Conservation (phyloP, 2,888 invertebrate species). For the Drosophila peninsularis region DNA sequence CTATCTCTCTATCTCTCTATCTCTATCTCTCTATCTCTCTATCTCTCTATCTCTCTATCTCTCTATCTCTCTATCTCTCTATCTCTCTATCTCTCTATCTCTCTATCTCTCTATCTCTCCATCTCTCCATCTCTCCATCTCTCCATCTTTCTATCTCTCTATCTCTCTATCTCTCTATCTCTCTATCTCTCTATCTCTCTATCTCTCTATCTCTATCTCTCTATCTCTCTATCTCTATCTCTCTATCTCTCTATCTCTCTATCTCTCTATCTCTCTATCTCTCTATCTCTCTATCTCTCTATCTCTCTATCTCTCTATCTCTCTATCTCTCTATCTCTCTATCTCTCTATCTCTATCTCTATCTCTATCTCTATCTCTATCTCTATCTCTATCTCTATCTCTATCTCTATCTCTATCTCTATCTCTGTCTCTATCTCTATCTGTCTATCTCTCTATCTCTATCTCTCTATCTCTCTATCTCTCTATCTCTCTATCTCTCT, state of each 20-base stretch:
- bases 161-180: not conserved
- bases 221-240: not conserved
- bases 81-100: not conserved
- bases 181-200: not conserved
- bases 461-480: no score
- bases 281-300: not conserved
- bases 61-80: not conserved
- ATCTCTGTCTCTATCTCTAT: not conserved
- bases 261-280: not conserved
- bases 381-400: not conserved
- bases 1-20: not conserved
- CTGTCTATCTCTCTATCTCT: not conserved
- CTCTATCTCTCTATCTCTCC: not conserved
- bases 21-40: not conserved
- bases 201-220: not conserved
- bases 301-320: not conserved
- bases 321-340: not conserved
- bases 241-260: not conserved
- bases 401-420: not conserved
- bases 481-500: not conserved
- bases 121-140: not conserved
- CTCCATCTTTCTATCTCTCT: not conserved
- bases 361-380: not conserved
- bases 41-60: not conserved
- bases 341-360: not conserved